A percentile compares a stretch with the other conserved stretches of the same genome.
Evolutionary conservation across 1,140 invertebrate species (phyloP).

Genomic region (Melanaphis sacchari): DNA sequence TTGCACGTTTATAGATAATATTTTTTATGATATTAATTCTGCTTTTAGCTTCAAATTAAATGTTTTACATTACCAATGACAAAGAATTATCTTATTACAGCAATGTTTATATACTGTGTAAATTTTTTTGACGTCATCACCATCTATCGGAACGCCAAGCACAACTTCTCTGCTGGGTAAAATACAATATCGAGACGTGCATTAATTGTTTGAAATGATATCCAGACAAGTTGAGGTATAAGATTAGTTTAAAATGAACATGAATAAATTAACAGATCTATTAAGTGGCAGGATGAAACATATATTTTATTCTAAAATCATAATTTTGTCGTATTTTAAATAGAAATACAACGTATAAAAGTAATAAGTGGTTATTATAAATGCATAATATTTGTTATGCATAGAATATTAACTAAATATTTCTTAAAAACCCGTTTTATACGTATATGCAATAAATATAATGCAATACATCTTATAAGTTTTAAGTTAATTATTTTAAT

Average conservation of each 20-base stretch:
- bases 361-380: not conserved
- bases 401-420: not conserved
- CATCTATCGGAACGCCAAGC: conserved; percentile 21
- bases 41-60: conserved; percentile 51
- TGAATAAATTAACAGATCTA: not conserved
- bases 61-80: conserved; percentile 38
- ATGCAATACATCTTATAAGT: not conserved
- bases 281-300: not conserved
- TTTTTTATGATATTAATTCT: conserved; percentile 22
- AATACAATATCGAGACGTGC: conserved; percentile 19
- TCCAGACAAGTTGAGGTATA: conserved; percentile 41
- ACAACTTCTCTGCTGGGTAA: conserved; percentile 41
- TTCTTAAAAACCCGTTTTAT: not conserved
- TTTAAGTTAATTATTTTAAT: not conserved
- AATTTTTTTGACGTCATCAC: conserved; percentile 38
- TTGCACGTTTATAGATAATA: conserved; percentile 22
- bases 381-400: not conserved
- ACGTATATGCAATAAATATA: not conserved
- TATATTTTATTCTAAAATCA: not conserved
- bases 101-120: conserved; percentile 47
- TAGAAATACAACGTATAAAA: not conserved
- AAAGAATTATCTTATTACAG: conserved; percentile 56
- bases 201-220: conserved; percentile 26
- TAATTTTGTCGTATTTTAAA: not conserved
- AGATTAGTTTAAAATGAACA: conserved; percentile 23